phyloP scores from a whole-genome alignment of 2,797 vertebrate species.

The Peromyscus melanophrys region DNA sequence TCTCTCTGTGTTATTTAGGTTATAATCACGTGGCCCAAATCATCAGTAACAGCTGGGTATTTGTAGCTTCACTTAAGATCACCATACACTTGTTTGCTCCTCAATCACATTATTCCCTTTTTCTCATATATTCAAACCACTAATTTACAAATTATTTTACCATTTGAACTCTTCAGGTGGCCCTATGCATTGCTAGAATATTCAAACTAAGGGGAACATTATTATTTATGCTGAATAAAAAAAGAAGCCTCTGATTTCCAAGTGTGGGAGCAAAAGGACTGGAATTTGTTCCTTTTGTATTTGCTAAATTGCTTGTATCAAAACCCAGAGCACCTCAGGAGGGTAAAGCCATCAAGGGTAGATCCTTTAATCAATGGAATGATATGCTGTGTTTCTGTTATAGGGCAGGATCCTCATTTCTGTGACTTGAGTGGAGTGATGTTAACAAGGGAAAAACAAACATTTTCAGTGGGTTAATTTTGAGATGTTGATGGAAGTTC shows the following conservation, averaged over 20 bases:
- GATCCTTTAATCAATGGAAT: constrained; percentile 26
- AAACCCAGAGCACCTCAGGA: neutral
- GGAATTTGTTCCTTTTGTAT: constrained; percentile 46
- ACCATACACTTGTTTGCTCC: neutral
- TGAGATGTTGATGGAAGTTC: constrained; percentile 59
- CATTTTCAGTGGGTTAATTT: constrained; percentile 39
- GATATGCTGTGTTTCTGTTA: neutral
- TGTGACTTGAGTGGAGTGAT: constrained; percentile 51
- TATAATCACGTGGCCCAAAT: constrained; percentile 18
- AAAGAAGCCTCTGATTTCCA: constrained; percentile 34
- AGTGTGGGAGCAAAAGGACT: neutral
- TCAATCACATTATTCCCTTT: neutral
- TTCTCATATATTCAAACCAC: constrained; percentile 18
- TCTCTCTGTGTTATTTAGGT: neutral
- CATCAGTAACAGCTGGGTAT: neutral
- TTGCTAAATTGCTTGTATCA: constrained; percentile 63
- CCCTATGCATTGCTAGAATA: neutral
- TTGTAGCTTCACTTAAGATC: neutral
- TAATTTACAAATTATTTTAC: constrained; percentile 50
- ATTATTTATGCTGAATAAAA: constrained; percentile 54
- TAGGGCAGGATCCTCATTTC: constrained; percentile 10
- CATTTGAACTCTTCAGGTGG: constrained; percentile 5
- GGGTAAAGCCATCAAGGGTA: constrained; percentile 44
- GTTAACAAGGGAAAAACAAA: constrained; percentile 65
- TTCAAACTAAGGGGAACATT: neutral